phyloP scores from a whole-genome alignment of 2,113 vertebrate species.

The Podiceps cristatus region DNA sequence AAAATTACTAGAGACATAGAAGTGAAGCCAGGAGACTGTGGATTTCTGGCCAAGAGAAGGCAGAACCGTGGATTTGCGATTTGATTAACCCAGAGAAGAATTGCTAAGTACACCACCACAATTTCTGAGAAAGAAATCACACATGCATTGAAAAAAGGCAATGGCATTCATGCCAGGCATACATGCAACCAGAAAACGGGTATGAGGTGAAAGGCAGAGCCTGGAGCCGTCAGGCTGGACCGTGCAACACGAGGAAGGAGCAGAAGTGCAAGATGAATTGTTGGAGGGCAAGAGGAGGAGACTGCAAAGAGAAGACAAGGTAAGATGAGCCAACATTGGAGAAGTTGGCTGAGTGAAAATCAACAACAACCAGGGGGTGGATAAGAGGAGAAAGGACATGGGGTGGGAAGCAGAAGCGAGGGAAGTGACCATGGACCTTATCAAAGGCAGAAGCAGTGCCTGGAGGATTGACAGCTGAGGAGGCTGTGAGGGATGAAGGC shows the following conservation, averaged over 20 bases:
- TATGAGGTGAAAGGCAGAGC: neutral
- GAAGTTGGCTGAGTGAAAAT: neutral
- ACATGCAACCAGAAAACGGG: neutral
- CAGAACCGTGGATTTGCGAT: neutral
- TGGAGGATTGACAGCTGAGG: neutral
- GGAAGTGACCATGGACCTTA: neutral
- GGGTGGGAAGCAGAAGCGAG: neutral
- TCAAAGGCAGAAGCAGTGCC: neutral
- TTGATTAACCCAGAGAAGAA: neutral
- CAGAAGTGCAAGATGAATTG: neutral
- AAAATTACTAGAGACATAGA: neutral
- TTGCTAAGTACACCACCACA: neutral
- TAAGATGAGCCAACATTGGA: neutral
- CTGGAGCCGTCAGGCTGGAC: neutral
- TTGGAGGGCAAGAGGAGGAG: neutral
- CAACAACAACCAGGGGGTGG: neutral
- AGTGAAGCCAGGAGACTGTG: neutral
- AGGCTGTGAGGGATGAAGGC: neutral
- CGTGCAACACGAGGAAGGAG: neutral
- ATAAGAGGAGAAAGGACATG: neutral
- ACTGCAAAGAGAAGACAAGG: neutral
- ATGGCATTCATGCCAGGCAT: neutral
- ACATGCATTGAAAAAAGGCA: neutral
- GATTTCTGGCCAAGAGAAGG: neutral
- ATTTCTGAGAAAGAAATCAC: neutral